phyloP scores from a whole-genome alignment of 2,113 vertebrate species.

The Centropus unirufus region DNA sequence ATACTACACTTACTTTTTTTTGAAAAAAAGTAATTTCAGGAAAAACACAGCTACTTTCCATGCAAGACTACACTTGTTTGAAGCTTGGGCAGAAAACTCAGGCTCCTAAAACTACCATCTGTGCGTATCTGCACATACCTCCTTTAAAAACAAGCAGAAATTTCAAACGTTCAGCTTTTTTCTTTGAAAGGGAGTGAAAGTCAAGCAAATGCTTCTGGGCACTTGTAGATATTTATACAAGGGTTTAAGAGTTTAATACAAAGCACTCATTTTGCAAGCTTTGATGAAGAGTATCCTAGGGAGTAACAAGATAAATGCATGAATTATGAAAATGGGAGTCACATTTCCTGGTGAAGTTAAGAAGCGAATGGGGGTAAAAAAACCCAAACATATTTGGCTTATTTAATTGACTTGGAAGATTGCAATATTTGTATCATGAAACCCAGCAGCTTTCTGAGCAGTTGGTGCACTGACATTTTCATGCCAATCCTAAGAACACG shows the following conservation, averaged over 20 bases:
- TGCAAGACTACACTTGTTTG: not conserved
- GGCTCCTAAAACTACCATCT: slow-evolving; percentile 32
- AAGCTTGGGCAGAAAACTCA: slow-evolving; percentile 27
- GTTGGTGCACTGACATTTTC: slow-evolving; percentile 31
- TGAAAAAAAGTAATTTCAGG: not conserved
- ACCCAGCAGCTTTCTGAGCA: slow-evolving; percentile 37
- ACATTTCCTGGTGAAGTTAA: not conserved
- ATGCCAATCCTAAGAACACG: slow-evolving; percentile 9
- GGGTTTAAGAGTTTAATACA: not conserved
- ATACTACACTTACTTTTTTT: not conserved
- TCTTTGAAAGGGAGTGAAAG: not conserved
- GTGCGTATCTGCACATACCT: not conserved
- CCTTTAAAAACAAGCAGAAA: not conserved
- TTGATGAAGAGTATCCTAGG: not conserved
- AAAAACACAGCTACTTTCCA: not conserved
- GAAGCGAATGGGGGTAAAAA: not conserved
- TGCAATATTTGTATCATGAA: not conserved
- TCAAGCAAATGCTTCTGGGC: not conserved
- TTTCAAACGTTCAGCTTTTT: not conserved
- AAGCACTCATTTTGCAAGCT: not conserved
- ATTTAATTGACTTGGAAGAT: not conserved
- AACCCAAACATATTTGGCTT: slow-evolving; percentile 8
- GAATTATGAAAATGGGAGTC: not conserved
- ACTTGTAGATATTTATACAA: not conserved
- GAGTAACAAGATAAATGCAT: not conserved